Base-by-base conservation (phyloP, 2,888 invertebrate genomes). In the Troides aeacus region DNA sequence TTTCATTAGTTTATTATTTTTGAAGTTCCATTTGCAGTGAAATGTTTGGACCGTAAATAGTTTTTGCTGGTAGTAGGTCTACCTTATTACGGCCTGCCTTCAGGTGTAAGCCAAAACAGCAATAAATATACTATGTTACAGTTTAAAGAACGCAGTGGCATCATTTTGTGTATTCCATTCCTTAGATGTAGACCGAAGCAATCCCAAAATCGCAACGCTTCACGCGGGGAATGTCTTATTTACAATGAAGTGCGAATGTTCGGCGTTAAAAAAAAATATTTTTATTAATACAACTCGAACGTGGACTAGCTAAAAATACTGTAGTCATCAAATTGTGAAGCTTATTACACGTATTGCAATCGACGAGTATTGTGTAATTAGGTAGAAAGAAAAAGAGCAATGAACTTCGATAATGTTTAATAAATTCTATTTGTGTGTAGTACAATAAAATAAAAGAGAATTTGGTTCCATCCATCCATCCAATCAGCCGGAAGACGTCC, bases 331-430 rank as follows among this genome's bases (percentile, higher is more conserved):
- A 64, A 64, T 64, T 69, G 62, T 58, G 21, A 46, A 30, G 60
- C 65, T 62, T 15, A 56, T 42, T 46, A 46, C 46, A 46, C 15
- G 46, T 65, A 62, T 65, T 58, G 62, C 62, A 65, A 62, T 53
- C 50, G 65, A 42, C 57, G 15, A 57, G 57, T 62, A 65, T 62
- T 65, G 62, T 50, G 65, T 50, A 69, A 69, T 69, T 69, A 65
- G 64, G 56, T 61, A 69, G 62, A 65, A 42, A 60, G 24, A 66
- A 64, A 61, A 62, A 30, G 68, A 63, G 62, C 69, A 69, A 65
- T 65, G 69, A 69, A 65, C 69, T 61, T 23, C 69, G 64, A 64
- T 64, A 61, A 64, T 61, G 60, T n/a, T 30, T 64, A 58, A n/a
- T 61, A 62, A 58, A 69, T 69, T 46, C n/a, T 21, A 62, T 69